Conservation (phyloP, 2,888 invertebrate species). For the Auanema freiburgensis region DNA sequence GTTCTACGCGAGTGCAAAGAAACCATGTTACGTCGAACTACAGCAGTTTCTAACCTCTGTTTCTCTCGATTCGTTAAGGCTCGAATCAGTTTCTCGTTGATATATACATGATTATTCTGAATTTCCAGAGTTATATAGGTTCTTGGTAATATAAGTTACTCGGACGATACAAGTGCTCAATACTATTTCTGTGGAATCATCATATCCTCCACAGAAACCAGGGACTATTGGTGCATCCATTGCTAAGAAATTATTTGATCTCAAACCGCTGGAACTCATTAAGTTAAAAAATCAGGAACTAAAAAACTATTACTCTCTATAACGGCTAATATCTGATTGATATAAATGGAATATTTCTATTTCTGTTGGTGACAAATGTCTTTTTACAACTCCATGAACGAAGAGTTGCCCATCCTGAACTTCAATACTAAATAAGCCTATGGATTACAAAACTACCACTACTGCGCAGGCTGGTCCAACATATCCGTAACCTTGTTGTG, state of each 20-base stretch:
- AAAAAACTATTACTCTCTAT: constrained; percentile 28
- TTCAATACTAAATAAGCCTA: background rate
- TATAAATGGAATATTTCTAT: constrained; percentile 30
- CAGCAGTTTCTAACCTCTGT: constrained; percentile 31
- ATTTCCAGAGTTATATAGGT: background rate
- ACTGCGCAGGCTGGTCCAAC: constrained; percentile 45
- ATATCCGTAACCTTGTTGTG: constrained; percentile 65
- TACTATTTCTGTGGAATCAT: constrained; percentile 43
- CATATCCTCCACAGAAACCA: constrained; percentile 39
- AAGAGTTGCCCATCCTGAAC: constrained; percentile 38
- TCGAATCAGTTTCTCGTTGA: constrained; percentile 37
- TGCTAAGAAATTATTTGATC: background rate
- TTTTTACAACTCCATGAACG: constrained; percentile 36
- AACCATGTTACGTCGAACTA: constrained; percentile 22
- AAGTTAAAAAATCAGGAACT: background rate
- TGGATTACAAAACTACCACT: constrained; percentile 23
- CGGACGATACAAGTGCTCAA: constrained; percentile 38
- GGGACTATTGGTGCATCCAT: constrained; percentile 35
- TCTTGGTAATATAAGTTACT: constrained; percentile 20
- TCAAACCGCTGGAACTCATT: background rate
- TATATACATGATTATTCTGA: constrained; percentile 44
- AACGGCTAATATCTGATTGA: constrained; percentile 31
- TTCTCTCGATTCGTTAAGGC: constrained; percentile 39
- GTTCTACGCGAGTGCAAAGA: constrained; percentile 3
- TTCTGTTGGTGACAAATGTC: constrained; percentile 32